These are phyloP conservation scores for Luffia ferchaultella DNA, from an alignment of 2,888 invertebrate species.

Conservation along the genomic window DNA sequence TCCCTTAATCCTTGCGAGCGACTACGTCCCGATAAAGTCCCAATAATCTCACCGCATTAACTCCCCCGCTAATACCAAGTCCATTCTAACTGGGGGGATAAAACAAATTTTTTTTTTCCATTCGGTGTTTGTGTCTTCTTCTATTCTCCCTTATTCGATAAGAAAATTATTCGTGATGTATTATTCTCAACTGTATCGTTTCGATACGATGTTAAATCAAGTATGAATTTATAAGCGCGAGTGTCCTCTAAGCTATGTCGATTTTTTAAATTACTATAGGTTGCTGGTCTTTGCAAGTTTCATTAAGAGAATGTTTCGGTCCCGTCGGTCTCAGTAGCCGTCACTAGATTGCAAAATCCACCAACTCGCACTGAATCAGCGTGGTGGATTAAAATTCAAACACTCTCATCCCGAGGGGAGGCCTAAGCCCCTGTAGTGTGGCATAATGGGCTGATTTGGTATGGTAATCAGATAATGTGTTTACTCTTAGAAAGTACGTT, in stretches of 20 bases:
- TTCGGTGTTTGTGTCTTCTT: neutral
- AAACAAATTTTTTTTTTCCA: neutral
- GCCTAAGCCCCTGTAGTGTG: too few species aligned
- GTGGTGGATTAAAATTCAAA: too few species aligned
- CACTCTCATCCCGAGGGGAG: too few species aligned
- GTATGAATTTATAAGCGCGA: neutral
- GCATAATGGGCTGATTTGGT: too few species aligned
- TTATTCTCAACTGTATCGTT: neutral
- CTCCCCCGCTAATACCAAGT: neutral
- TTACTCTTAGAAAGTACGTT: too few species aligned
- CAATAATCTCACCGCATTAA: neutral
- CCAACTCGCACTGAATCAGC: too few species aligned
- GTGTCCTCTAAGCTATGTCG: neutral
- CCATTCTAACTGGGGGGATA: neutral
- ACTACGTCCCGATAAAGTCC: neutral
- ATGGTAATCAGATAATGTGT: too few species aligned
- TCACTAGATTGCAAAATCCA: too few species aligned
- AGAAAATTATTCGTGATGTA: neutral
- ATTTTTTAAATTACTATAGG: too few species aligned
- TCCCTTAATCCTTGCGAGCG: neutral
- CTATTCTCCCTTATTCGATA: neutral
- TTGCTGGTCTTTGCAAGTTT: too few species aligned
- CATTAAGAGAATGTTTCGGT: too few species aligned
- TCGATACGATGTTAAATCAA: neutral
- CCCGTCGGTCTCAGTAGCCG: too few species aligned